Percentiles rank a stretch among this genome's conserved stretches.
phyloP scores from a whole-genome alignment of 1,140 invertebrate species.

The Pachyrhynchus sulphureomaculatus region DNA sequence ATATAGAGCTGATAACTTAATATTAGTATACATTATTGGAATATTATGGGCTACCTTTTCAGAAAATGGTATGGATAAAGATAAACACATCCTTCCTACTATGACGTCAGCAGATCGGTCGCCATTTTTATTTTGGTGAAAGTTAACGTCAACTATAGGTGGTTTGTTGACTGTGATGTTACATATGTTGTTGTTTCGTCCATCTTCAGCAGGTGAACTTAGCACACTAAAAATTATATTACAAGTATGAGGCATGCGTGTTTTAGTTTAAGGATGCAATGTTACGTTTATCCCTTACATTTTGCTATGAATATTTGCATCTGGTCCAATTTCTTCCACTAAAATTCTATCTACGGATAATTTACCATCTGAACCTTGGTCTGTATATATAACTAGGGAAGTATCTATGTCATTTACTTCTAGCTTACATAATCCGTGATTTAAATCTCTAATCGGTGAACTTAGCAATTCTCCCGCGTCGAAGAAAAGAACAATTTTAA shows the following conservation, averaged over 20 bases:
- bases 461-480: conserved; percentile 74
- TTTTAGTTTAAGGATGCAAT: too few species aligned
- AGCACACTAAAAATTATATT: conserved; percentile 27
- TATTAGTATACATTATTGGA: too few species aligned
- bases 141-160: conserved; percentile 67
- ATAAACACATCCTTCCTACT: conserved; percentile 71
- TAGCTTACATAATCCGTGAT: conserved; percentile 70
- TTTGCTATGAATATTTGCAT: conserved; percentile 50
- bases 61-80: conserved; percentile 71
- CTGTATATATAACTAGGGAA: conserved; percentile 66
- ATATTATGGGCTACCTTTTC: too few species aligned
- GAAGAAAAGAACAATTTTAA: conserved; percentile 67
- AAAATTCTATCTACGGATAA: conserved; percentile 69
- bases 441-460: conserved; percentile 72
- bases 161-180: conserved; percentile 66
- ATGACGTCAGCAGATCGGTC: conserved; percentile 67
- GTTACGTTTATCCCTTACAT: conserved; percentile 33
- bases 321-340: conserved; percentile 72
- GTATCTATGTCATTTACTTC: conserved; percentile 69
- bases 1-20: too few species aligned
- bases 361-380: conserved; percentile 70
- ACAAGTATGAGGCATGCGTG: too few species aligned
- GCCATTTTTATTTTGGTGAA: conserved; percentile 62
- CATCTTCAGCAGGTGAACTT: conserved; percentile 55
- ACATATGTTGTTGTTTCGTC: conserved; percentile 58